Base-by-base conservation (phyloP, 2,113 vertebrate species). In the Sceloporus undulatus region DNA sequence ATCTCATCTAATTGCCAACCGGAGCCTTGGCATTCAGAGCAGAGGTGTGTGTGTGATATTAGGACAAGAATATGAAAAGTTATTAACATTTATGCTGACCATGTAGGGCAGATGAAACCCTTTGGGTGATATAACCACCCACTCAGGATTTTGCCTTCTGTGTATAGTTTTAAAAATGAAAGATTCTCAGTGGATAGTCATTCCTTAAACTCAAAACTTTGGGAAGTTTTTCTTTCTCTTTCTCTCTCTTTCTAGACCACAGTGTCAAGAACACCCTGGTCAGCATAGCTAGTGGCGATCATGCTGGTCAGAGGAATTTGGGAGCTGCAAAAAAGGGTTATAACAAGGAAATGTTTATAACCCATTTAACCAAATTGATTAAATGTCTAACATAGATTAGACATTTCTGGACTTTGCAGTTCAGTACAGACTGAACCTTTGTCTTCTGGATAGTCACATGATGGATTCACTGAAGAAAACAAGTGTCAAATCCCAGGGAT, bases 1-100 rank as follows among this genome's bases (percentile, higher is more conserved):
- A 94, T 93, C 89, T 85, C 90, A 2, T 87, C 88, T 94, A 92
- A 92, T 94, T 93, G 93, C 87, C 93, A 93, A 87, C 90, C 94
- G 90, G 3, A 91, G 91, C 88, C 93, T 23, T 66, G 65, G 21
- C 16, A 87, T 95, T 94, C 94, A 86, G 83, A 70, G 87, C 48
- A 42, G 77, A 83, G 86, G 89, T 25, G 89, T 23, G 89, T 23
- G 88, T 90, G 89, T 80, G 78, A 84, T 75, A 81, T 93, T 87
- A 79, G 54, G 48, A 59, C 70, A 83, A 83, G 77, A 70, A 38
- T 70, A 80, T 38, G 90, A 93, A 66, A 66, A 86, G 87, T 88
- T 88, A 85, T 93, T 94, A 93, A 84, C 0, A 0, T 90, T 92
- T 81, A 68, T 82, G 65, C 82, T 88, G 90, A 86, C 75, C 87